phyloP scores from a whole-genome alignment of 2,113 vertebrate species.

The Prionailurus bengalensis region DNA sequence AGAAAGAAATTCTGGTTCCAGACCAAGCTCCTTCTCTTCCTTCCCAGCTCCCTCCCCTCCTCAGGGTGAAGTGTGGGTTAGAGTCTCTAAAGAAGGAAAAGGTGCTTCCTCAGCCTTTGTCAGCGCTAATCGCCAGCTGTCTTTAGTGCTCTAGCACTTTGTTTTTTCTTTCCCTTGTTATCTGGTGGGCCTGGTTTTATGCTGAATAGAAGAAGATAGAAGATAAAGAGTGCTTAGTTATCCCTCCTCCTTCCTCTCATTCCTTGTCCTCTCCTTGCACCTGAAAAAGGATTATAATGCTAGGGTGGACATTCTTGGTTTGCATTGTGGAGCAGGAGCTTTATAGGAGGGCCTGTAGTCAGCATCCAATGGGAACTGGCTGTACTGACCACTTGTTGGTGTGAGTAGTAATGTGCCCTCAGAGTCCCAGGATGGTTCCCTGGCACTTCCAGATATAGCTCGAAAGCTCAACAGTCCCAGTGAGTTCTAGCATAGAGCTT shows the following conservation, averaged over 20 bases:
- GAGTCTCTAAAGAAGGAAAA: slow-evolving; percentile 62
- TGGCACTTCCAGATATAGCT: background rate
- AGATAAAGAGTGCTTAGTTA: background rate
- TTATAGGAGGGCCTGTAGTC: background rate
- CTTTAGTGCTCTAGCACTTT: slow-evolving; percentile 42
- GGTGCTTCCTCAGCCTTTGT: slow-evolving; percentile 78
- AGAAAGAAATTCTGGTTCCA: background rate
- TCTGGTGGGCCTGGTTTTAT: slow-evolving; percentile 62
- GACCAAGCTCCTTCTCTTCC: background rate
- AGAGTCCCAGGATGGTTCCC: background rate
- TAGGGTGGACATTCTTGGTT: slow-evolving; percentile 26
- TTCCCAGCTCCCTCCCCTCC: background rate
- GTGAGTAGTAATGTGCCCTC: background rate
- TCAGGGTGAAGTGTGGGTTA: slow-evolving; percentile 57
- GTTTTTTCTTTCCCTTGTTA: slow-evolving; percentile 58
- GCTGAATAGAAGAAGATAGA: slow-evolving; percentile 69
- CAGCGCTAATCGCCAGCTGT: slow-evolving; percentile 68
- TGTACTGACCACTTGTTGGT: background rate
- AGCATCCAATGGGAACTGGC: background rate
- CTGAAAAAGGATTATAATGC: slow-evolving; percentile 19
- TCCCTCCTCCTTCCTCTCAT: background rate
- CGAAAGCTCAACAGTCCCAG: background rate
- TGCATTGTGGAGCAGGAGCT: background rate
- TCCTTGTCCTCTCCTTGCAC: background rate
- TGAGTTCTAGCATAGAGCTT: background rate